These are phyloP conservation scores for Galemys pyrenaicus DNA, from an alignment of 2,113 vertebrate species.

Conservation along the genomic window DNA sequence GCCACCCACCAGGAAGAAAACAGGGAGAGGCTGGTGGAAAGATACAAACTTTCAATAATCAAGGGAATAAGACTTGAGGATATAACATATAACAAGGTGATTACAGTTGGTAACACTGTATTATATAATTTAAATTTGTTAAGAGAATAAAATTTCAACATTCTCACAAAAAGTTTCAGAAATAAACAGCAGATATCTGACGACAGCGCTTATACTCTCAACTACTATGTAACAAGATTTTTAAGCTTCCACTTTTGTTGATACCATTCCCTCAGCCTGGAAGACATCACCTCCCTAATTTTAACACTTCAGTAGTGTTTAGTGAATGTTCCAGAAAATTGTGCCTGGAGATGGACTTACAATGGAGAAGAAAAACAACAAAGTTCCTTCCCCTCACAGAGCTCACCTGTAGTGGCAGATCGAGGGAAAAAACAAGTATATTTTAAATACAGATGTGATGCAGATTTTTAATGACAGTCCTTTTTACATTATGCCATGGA, in stretches of 20 bases:
- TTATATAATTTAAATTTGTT: neutral
- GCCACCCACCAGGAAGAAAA: neutral
- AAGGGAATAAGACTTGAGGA: neutral
- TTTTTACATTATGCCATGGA: neutral
- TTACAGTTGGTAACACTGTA: neutral
- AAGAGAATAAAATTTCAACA: neutral
- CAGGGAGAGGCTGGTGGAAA: neutral
- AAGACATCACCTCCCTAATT: neutral
- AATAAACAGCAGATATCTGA: neutral
- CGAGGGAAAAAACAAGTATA: neutral
- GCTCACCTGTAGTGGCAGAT: neutral
- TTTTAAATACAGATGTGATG: neutral
- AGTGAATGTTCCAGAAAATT: neutral
- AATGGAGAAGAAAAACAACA: neutral
- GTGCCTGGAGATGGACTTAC: neutral
- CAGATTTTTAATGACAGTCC: neutral
- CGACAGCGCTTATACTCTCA: neutral
- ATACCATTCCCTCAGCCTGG: neutral
- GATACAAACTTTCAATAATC: neutral
- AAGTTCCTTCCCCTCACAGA: neutral
- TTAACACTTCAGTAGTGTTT: neutral
- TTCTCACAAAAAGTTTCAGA: neutral
- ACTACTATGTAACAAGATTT: neutral
- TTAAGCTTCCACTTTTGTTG: neutral
- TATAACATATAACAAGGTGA: neutral